phyloP scores from a whole-genome alignment of 2,113 vertebrate genomes.

The Arizona elegans region DNA sequence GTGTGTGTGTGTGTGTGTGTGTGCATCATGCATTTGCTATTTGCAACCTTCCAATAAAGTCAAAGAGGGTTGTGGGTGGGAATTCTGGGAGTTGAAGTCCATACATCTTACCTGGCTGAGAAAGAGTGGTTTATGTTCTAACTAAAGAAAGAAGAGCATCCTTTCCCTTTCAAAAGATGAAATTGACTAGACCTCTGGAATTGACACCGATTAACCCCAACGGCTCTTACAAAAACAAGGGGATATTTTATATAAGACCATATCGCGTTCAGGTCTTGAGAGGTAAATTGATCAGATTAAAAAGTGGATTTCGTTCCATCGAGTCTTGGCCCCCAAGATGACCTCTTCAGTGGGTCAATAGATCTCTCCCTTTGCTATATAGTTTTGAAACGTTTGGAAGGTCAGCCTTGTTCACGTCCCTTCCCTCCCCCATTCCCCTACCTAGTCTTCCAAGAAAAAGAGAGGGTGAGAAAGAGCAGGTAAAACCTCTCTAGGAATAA shows the following conservation, averaged over 20 bases:
- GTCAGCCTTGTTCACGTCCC: background rate
- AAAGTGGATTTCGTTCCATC: background rate
- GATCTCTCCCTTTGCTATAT: background rate
- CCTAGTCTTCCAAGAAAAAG: background rate
- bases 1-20: too few relatives aligned
- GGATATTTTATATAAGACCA: too few relatives aligned
- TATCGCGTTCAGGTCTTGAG: too few relatives aligned
- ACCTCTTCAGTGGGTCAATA: background rate
- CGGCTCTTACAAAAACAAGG: background rate
- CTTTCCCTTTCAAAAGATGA: background rate
- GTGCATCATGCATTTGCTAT: too few relatives aligned
- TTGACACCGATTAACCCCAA: background rate
- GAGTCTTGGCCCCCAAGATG: background rate
- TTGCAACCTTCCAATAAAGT: too few relatives aligned
- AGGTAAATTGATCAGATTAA: background rate
- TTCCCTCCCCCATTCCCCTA: background rate
- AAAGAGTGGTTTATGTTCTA: background rate
- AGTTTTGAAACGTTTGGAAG: background rate
- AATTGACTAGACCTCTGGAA: background rate
- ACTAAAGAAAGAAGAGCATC: background rate
- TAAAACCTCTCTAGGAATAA: background rate
- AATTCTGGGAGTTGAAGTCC: background rate
- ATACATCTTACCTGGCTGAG: background rate
- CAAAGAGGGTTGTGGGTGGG: too few relatives aligned
- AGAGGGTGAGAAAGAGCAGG: background rate